Evolutionary conservation across 2,113 vertebrate genomes (phyloP).

Genomic region (Lycocorax pyrrhopterus): DNA sequence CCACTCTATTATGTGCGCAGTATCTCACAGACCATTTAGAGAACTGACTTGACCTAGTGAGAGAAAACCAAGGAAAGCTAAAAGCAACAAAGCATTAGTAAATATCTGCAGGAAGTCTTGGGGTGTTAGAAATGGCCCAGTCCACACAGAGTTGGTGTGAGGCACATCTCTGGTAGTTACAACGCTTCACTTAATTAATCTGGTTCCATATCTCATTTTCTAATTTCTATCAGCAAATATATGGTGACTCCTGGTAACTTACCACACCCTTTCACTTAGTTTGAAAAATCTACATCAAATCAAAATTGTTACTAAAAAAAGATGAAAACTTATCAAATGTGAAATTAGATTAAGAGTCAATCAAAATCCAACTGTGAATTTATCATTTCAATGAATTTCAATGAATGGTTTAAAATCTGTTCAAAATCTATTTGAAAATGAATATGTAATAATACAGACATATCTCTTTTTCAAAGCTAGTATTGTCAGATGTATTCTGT

Average conservation of each 20-base stretch:
- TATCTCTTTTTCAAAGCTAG: conserved; percentile 79
- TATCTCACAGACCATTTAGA: background rate
- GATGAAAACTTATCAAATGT: conserved; percentile 73
- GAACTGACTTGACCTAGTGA: background rate
- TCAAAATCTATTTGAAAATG: conserved; percentile 85
- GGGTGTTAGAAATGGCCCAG: background rate
- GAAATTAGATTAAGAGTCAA: conserved; percentile 85
- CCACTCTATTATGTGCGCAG: background rate
- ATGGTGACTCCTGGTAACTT: background rate
- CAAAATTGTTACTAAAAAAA: conserved; percentile 60
- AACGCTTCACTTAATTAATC: conserved; percentile 15
- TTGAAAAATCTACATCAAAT: conserved; percentile 60
- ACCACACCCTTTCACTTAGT: conserved; percentile 29
- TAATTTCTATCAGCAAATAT: conserved; percentile 39
- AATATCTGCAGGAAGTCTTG: background rate
- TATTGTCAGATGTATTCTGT: conserved; percentile 80
- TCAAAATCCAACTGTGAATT: conserved; percentile 81
- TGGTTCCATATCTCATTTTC: conserved; percentile 7
- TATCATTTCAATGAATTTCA: conserved; percentile 84
- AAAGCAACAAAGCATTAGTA: background rate
- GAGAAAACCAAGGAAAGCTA: background rate
- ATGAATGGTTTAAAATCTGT: conserved; percentile 83
- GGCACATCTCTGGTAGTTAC: background rate
- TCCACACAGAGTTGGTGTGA: background rate
- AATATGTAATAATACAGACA: conserved; percentile 83